Evolutionary conservation across 1,140 invertebrate species (phyloP), one percentile per base, ranked within the genome.

Genomic region (Triops cancriformis): DNA sequence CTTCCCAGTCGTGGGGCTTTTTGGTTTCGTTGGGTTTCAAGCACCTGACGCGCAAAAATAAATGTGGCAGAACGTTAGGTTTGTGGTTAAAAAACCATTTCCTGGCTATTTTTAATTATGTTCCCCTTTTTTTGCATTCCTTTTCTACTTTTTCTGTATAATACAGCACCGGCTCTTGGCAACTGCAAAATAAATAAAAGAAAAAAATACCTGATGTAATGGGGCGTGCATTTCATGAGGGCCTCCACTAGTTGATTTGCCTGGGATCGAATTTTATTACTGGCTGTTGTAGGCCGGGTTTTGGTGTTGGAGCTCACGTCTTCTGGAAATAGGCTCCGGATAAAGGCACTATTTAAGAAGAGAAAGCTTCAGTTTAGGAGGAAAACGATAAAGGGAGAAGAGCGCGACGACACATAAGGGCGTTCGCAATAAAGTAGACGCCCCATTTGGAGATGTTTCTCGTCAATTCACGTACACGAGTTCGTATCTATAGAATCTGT

Each of bases 11-110:
- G n/a, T 87, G 85, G 0, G 91, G 86, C 82, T 87, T 87, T 82
- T 92, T 92, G 10, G 89, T 91, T 82, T 93, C 91, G 82, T 93
- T 93, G 2, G 92, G 92, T 82, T 93, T 93, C 78, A 93, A 92
- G 82, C 92, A 93, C 42, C 91, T 83, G 73, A 1, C 73, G 26
- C 14, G 10, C 1, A 43, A 45, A 41, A 76, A 76, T 18, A 27
- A n/a, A 51, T 0, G 10, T 43, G 26, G 42, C 18, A 11, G n/a
- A 75, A 27, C 12, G 27, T 28, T 27, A 74, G 1, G 73, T 74
- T 72, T 14, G 73, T 74, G 73, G 73, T 74, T 28, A 23, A 7
- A 1, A 23, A 2, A 64, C 18, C 51, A 11, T 5, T n/a, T n/a
- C 51, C 10, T 1, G 51, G 4, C 43, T 2, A 12, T 45, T 45